These are phyloP conservation scores for Sigmodon hispidus DNA, from an alignment of 2,113 vertebrate genomes.

Conservation along the genomic window DNA sequence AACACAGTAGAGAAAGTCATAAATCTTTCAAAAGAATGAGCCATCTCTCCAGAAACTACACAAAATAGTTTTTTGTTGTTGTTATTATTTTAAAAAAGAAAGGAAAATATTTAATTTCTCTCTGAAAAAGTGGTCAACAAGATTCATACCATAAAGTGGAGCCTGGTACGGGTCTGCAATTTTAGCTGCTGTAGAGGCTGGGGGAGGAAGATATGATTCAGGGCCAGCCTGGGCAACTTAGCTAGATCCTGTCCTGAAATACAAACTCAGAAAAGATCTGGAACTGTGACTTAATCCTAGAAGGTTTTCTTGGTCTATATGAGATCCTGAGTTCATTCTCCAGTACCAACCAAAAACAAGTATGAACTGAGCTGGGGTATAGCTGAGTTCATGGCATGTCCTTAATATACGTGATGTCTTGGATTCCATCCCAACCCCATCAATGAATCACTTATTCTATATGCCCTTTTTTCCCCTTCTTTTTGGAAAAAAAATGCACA, in stretches of 20 bases:
- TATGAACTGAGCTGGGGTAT: background rate
- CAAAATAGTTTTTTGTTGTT: background rate
- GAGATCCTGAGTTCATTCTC: background rate
- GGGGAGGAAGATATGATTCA: background rate
- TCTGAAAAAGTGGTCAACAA: background rate
- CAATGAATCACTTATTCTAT: background rate
- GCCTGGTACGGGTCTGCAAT: background rate
- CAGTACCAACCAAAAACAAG: background rate
- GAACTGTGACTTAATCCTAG: background rate
- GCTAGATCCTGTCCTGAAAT: background rate
- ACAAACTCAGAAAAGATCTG: background rate
- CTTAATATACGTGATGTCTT: background rate
- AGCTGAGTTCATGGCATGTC: background rate
- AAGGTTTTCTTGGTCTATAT: background rate
- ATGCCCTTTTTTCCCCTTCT: background rate
- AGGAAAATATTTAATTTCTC: background rate
- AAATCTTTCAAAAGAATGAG: too few relatives aligned
- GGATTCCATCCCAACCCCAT: background rate
- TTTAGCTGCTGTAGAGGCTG: background rate
- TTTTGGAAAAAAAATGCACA: background rate
- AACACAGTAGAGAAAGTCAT: background rate
- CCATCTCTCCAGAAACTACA: background rate
- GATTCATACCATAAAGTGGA: background rate
- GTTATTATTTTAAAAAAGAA: too few relatives aligned
- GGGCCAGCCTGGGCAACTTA: background rate